Evolutionary conservation across 2,888 invertebrate species (phyloP), one percentile per base, ranked within the genome.

Genomic region (Camponotus fellah): DNA sequence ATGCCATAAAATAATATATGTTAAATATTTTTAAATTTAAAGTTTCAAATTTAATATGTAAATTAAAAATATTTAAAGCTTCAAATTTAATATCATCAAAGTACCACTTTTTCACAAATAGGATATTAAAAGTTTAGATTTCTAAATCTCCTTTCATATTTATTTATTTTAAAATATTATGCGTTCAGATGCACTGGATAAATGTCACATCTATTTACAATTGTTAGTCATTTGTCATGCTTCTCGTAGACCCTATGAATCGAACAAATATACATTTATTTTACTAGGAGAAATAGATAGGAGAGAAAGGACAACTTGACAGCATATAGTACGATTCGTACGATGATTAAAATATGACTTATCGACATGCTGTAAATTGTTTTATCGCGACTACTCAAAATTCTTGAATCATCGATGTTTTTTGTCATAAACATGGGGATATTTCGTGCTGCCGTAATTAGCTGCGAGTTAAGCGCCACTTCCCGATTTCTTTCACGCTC

Each of bases 281-380:
- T 79, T 43, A 32, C 4, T 32, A 34, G 17, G 46, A 46, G 46
- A 68, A 79, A 64, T 46, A 60, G 69, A 34, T 69, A 60, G 8
- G 12, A 17, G 32, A 46, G 69, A 49, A 37, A 60, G 43, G 60
- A 69, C 10, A n/a, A 17, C 10, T 12, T 43, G 58, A 21, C 64
- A 14, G n/a, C 10, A 60, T n/a, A 60, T 60, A 34, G 79, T 43
- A n/a, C 21, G 17, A 21, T 53, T 58, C 68, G 58, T 21, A n/a
- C 34, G 58, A 60, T 72, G 76, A 87, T 86, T 82, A 69, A 65
- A 79, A 82, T 80, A 81, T 85, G 74, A 88, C 81, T 88, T 77
- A 86, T 37, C 17, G 65, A 26, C 74, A 77, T 53, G 72, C 34
- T 53, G 21, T 62, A 79, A 75, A 74, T 77, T 76, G 81, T 58